Evolutionary conservation across 2,888 invertebrate species (phyloP).

Genomic region (Mamestra brassicae): DNA sequence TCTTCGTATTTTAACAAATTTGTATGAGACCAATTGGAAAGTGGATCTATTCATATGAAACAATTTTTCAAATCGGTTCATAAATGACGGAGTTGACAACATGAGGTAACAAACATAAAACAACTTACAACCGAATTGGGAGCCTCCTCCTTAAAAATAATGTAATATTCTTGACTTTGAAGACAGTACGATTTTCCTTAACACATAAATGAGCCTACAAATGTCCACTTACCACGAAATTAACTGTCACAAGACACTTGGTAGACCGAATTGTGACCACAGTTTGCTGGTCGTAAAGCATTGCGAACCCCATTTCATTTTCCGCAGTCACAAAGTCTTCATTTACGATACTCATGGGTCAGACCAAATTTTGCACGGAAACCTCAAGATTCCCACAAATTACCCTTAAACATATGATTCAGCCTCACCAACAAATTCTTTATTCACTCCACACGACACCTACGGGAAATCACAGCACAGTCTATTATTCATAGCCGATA

Average conservation of each 20-base stretch:
- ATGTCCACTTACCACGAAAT: background rate
- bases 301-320: background rate
- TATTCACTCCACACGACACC: conserved; percentile 35
- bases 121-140: no score
- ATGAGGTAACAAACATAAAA: no score
- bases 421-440: conserved; percentile 1
- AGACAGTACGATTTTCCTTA: conserved; percentile 11
- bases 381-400: background rate
- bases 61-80: no score
- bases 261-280: background rate
- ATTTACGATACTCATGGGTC: background rate
- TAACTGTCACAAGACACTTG: background rate
- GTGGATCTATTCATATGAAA: no score
- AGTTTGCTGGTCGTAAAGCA: background rate
- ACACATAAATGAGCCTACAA: background rate
- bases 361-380: background rate
- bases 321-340: background rate
- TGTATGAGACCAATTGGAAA: no score
- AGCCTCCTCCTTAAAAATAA: no score
- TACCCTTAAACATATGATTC: conserved; percentile 27
- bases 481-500: conserved; percentile 52
- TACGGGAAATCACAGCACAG: conserved; percentile 41
- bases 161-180: no score
- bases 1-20: no score
- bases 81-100: no score